A percentile compares a stretch with the other conserved stretches of the same genome.
phyloP scores from a whole-genome alignment of 2,888 invertebrate species.

The Sinelater perroti region DNA sequence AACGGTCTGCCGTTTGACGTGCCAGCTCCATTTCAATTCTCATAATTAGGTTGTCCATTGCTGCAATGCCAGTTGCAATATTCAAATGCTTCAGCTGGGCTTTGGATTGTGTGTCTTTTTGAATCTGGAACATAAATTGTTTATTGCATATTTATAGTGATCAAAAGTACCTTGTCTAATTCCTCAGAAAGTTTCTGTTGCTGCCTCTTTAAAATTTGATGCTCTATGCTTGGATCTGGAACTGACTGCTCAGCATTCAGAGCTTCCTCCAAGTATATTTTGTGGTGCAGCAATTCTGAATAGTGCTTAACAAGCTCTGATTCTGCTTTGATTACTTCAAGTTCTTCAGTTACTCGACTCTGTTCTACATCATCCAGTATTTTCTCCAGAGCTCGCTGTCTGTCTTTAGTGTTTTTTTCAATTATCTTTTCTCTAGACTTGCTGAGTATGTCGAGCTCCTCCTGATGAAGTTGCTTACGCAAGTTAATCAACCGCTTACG shows the following conservation, averaged over 20 bases:
- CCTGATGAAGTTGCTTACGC: conserved; percentile 46
- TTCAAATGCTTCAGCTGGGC: conserved; percentile 49
- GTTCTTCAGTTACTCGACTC: conserved; percentile 35
- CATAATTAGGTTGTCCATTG: conserved; percentile 53
- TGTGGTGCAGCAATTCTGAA: conserved; percentile 50
- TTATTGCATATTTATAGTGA: neutral
- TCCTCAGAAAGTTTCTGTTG: conserved; percentile 40
- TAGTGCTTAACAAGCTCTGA: conserved; percentile 48
- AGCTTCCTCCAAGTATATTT: conserved; percentile 46
- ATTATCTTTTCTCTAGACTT: conserved; percentile 43
- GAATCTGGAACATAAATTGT: conserved; percentile 8
- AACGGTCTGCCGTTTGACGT: conserved; percentile 42
- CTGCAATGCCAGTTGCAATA: conserved; percentile 50
- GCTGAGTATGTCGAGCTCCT: conserved; percentile 49
- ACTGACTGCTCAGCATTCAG: conserved; percentile 21
- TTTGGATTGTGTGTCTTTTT: conserved; percentile 27
- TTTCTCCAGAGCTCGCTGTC: conserved; percentile 41
- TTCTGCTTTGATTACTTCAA: conserved; percentile 43
- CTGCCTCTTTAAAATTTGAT: conserved; percentile 36
- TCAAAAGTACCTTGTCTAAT: conserved; percentile 30
- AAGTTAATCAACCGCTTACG: conserved; percentile 46
- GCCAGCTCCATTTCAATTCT: conserved; percentile 53
- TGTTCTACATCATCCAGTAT: conserved; percentile 44
- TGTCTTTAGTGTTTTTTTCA: conserved; percentile 39
- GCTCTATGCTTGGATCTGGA: conserved; percentile 21